Evolutionary conservation across 2,888 invertebrate species (phyloP), one percentile per base, ranked within the genome.

Genomic region (Pimpla rufipes): DNA sequence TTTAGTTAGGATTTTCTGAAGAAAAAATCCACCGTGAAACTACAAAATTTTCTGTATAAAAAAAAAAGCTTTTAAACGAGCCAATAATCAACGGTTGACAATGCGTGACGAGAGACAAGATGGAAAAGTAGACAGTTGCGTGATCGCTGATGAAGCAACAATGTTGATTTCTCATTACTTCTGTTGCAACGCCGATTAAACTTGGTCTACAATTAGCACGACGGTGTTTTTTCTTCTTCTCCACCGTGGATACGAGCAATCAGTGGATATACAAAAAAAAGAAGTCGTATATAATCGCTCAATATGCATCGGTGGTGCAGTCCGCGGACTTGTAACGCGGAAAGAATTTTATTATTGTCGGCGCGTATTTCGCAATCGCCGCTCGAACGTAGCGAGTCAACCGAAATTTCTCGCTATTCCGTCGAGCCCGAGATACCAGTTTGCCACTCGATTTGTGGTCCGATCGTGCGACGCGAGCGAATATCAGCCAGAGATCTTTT

Each of bases 81-180:
- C n/a, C n/a, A n/a, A n/a, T n/a, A n/a, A 29, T 29, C 29, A 29
- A 5, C 3, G 29, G 3, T 29, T 18, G 21, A 59, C 37, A 29
- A 57, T 45, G 66, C 40, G 21, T n/a, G 37, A 10, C 21, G 29
- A 45, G 29, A 16, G 29, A 67, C n/a, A 13, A 50, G 0, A n/a
- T 37, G 67, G 47, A 71, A 57, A 66, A 64, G 50, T 73, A n/a
- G 79, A 70, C 21, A 42, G 59, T 81, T 76, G 76, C 76, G 52
- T 76, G 66, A 79, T 83, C 67, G 40, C 76, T 29, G 18, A 67
- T 37, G 71, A 67, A 62, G 67, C 50, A 76, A 83, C 71, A 66
- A 83, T 67, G 62, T 76, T 79, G 73, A 67, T 76, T 67, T 74
- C 57, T 81, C 73, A 66, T 50, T 70, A 71, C 59, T 71, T 71